Base-by-base conservation (phyloP, 92 coral and sea anemone species). In the Phenganax marumi region DNA sequence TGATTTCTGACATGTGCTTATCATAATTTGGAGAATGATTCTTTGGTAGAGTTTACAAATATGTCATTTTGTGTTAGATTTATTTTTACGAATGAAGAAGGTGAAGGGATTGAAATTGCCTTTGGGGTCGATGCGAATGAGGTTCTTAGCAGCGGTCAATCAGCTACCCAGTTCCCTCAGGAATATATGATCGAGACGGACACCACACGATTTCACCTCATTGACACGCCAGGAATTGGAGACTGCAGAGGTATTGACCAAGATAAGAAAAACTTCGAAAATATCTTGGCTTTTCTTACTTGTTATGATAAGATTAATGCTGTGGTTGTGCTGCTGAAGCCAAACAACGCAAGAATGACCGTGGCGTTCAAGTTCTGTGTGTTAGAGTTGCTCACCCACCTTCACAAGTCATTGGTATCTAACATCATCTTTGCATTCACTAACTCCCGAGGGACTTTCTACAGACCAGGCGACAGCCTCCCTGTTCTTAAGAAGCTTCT, bases 221-320 rank as follows among this genome's bases (percentile, higher is more conserved):
- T 79, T 79, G 84, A 79, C 52, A 79, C 84, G 13, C 84, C 84
- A n/a, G 84, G 84, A 17, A 79, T 79, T 61, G 84, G 84, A 7
- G 84, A 79, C 23, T 22, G 84, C 8, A 26, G 84, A 18, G 84
- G 84, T 3, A 61, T 63, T 19, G 62, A 79, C 55, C 12, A 79
- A 47, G 84, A 63, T 46, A 61, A 60, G 47, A 53, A 79, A 54
- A 79, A 79, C 14, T 79, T 79, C 23, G 84, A 63, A 2, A 79
- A 79, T 73, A 79, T 79, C 83, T 62, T 79, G 83, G 83, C 74
- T 57, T 79, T 79, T 49, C 84, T 61, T 6, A 79, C 84, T 58
- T 47, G 75, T 46, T 79, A 63, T 56, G 61, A 79, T 10, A 60
- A 79, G 47, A 63, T 79, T 0, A 61, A 79, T 62, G 75, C 84